Evolutionary conservation across 2,113 vertebrate genomes (phyloP), one percentile per base, ranked within the genome.

Genomic region (Sus scrofa): DNA sequence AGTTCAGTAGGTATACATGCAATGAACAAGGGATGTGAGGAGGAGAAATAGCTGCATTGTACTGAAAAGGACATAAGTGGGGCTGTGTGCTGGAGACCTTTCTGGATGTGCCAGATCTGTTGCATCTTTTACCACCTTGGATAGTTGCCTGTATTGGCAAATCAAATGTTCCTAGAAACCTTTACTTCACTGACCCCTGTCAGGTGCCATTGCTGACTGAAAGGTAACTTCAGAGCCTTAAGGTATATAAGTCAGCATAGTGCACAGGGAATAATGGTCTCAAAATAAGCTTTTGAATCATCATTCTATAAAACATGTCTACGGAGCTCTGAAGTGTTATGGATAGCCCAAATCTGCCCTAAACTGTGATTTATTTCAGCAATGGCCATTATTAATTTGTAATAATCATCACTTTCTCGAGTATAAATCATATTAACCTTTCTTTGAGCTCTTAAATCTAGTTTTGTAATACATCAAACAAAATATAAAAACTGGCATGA

Each of bases 371-470:
- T 93, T 89, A 89, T 68, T 82, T 94, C 39, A 94, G 44, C 24
- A 50, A 26, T 90, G 73, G 22, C n/a, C 84, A 30, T 77, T 89
- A 62, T 83, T 89, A 81, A 94, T 95, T 92, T 96, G 65, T 84
- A 89, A 62, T 94, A 75, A 93, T 93, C 34, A 89, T 24, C 27
- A 39, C 22, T 89, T 95, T 86, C n/a, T 79, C 37, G 75, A 37
- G 13, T 68, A 63, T 96, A 96, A 98, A 86, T 96, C n/a, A 73
- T 20, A 6, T 52, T 68, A 89, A 90, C 20, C 56, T 86, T 79
- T 67, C 54, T 71, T 78, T 89, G 65, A 91, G 60, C 83, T 94
- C 62, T 67, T 79, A 70, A 89, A 52, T 81, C 37, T 32, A 39
- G 14, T 73, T 92, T 52, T 74, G 9, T 77, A 95, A 93, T 89